Evolutionary conservation across 1,140 invertebrate species (phyloP).

Genomic region (Drosophila nebulosa): DNA sequence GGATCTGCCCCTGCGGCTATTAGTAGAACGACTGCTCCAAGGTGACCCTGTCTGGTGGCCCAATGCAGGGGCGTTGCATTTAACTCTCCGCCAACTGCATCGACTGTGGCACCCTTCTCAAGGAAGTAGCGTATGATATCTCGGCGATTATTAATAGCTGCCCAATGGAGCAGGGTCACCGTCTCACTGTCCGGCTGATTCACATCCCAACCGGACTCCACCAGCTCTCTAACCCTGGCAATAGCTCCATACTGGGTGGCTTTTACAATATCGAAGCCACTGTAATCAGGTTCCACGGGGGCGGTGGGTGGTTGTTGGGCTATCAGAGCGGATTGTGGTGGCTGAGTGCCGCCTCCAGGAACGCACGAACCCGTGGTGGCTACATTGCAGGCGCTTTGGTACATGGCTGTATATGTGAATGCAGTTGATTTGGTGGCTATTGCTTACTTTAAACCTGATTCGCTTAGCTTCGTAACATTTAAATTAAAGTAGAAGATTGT

Average conservation of each 20-base stretch:
- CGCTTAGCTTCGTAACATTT: conserved; percentile 58
- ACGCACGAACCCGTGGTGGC: conserved; percentile 82
- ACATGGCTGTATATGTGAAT: conserved; percentile 79
- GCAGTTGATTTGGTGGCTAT: conserved; percentile 24
- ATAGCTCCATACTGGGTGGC: conserved; percentile 96
- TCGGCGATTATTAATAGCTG: conserved; percentile 97
- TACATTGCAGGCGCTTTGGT: conserved; percentile 85
- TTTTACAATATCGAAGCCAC: conserved; percentile 95
- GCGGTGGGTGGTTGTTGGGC: conserved; percentile 83
- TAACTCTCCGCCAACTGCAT: conserved; percentile 97
- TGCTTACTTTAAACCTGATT: conserved; percentile 54
- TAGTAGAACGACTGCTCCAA: conserved; percentile 93
- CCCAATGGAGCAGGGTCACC: conserved; percentile 99
- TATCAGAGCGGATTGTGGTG: conserved; percentile 82
- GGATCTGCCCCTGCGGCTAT: conserved; percentile 97
- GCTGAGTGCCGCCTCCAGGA: conserved; percentile 81
- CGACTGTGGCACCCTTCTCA: conserved; percentile 92
- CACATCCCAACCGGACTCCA: conserved; percentile 94
- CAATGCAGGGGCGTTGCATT: conserved; percentile 98
- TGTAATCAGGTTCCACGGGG: conserved; percentile 87
- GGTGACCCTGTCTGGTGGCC: conserved; percentile 97
- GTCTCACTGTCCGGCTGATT: conserved; percentile 94
- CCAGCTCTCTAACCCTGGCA: conserved; percentile 90
- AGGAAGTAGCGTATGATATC: conserved; percentile 96
- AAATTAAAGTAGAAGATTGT: conserved; percentile 22